Conservation (phyloP, 2,888 invertebrate genomes). For the Asteroscopus sphinx region DNA sequence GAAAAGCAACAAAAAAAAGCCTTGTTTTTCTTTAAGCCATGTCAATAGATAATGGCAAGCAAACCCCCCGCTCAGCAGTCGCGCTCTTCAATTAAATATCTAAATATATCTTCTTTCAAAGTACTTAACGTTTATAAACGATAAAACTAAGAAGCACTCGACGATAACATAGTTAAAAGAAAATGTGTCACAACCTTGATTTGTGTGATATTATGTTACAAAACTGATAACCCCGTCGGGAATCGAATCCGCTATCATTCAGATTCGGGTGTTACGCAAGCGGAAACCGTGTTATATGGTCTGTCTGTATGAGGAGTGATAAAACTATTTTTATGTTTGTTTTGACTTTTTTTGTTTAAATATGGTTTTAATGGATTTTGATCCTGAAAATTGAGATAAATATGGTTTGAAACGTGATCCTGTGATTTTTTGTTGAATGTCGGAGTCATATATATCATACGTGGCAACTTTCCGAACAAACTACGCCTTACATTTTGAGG, state of each 20-base stretch:
- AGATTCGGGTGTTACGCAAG: conserved; percentile 80
- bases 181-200: conserved; percentile 88
- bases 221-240: conserved; percentile 81
- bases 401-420: too few species aligned
- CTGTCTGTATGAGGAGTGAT: conserved; percentile 19
- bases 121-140: conserved; percentile 11
- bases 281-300: conserved; percentile 63
- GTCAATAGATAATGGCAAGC: too few species aligned
- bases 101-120: conserved; percentile 31
- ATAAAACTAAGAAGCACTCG: conserved; percentile 62
- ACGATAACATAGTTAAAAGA: conserved; percentile 77
- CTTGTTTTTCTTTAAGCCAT: too few species aligned
- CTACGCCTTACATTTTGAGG: too few species aligned
- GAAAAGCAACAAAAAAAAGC: too few species aligned
- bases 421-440: too few species aligned
- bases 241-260: conserved; percentile 77
- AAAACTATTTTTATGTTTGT: conserved; percentile 8
- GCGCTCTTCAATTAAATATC: background rate
- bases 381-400: too few species aligned
- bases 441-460: too few species aligned
- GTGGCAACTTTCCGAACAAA: too few species aligned
- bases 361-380: background rate
- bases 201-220: conserved; percentile 71
- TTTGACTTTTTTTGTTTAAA: conserved; percentile 1
- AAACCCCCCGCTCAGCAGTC: too few species aligned